Conservation (phyloP, 2,113 vertebrate genomes). For the Equus przewalskii region DNA sequence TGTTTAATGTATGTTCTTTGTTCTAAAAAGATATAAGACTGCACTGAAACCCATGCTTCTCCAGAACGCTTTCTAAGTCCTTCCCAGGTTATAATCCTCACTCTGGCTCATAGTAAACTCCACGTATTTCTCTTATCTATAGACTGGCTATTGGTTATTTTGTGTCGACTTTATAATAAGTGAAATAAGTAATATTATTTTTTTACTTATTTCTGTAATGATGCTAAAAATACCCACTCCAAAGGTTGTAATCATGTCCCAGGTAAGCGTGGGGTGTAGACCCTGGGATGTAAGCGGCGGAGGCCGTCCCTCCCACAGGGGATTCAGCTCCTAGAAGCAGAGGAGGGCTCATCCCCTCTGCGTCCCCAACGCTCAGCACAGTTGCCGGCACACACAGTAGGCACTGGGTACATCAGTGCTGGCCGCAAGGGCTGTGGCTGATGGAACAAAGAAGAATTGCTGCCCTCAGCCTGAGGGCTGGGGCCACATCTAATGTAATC, state of each 20-base stretch:
- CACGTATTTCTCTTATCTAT: too few relatives aligned
- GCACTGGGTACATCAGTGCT: not conserved
- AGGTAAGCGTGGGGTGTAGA: fast-evolving
- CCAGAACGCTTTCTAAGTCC: too few relatives aligned
- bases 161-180: not conserved
- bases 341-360: fast-evolving
- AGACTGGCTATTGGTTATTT: too few relatives aligned
- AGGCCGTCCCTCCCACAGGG: fast-evolving
- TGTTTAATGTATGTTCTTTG: too few relatives aligned
- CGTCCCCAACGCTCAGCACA: fast-evolving
- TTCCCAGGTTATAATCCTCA: too few relatives aligned
- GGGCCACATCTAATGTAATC: not conserved
- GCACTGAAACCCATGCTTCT: too few relatives aligned
- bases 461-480: not conserved
- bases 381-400: fast-evolving
- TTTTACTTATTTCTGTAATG: not conserved
- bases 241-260: not conserved
- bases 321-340: not conserved
- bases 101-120: too few relatives aligned
- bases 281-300: fast-evolving
- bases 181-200: not conserved
- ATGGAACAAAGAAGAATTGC: fast-evolving
- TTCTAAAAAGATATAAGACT: too few relatives aligned
- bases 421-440: too few relatives aligned
- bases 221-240: not conserved